Evolutionary conservation across 2,113 vertebrate genomes (phyloP).

Genomic region (Bubo bubo): DNA sequence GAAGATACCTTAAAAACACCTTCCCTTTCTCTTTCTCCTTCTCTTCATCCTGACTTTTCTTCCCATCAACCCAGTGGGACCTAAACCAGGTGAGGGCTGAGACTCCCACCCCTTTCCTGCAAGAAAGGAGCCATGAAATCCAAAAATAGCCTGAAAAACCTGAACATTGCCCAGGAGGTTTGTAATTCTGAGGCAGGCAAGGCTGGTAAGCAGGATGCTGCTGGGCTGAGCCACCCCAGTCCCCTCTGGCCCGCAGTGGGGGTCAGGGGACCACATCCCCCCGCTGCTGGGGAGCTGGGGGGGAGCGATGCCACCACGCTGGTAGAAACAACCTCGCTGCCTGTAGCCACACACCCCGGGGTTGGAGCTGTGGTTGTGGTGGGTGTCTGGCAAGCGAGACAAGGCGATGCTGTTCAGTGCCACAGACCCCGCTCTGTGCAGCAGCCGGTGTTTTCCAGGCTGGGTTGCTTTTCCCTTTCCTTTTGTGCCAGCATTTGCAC

Average conservation of each 20-base stretch:
- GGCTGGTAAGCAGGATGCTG: neutral
- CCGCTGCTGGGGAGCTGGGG: neutral
- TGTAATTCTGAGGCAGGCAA: neutral
- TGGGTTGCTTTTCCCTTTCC: neutral
- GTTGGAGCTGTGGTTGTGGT: neutral
- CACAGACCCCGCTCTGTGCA: neutral
- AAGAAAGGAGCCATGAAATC: neutral
- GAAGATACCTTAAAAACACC: neutral
- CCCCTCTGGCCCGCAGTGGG: fast-evolving
- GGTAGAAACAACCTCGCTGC: fast-evolving
- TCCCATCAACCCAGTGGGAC: fast-evolving
- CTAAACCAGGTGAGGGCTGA: neutral
- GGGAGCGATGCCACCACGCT: neutral
- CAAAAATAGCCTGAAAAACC: neutral
- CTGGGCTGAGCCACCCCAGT: neutral
- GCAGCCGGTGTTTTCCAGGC: neutral
- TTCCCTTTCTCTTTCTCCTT: neutral
- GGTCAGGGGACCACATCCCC: fast-evolving
- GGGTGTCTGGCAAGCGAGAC: neutral
- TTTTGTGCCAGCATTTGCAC: neutral
- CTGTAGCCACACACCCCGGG: fast-evolving
- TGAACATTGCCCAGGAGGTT: neutral
- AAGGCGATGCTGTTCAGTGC: neutral
- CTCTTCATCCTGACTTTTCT: neutral
- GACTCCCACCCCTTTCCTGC: neutral